Evolutionary conservation across 2,113 vertebrate genomes (phyloP), one percentile per base, ranked within the genome.

Genomic region (Carassius carassius): DNA sequence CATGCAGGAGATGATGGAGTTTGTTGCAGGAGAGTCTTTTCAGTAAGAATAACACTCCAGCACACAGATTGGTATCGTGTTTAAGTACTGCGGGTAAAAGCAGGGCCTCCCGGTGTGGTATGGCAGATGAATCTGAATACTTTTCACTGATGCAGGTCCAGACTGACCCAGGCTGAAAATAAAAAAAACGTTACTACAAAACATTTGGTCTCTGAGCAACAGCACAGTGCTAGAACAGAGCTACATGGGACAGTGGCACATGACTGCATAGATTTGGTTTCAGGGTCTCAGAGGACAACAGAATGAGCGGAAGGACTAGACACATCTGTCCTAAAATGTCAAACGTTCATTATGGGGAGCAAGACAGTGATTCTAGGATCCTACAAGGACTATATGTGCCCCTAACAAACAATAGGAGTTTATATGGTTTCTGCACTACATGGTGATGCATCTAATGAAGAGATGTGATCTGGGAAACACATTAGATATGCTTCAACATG

Each of bases 321-420:
- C 92, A 94, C 94, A 95, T 93, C 94, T 95, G 95, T 94, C 91
- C 87, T 83, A 87, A 89, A 93, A 91, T 88, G 93, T 95, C 93
- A 94, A 91, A 87, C 19, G 74, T 81, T 76, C 73, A 85, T 70
- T 79, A 49, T 91, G 88, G 87, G 90, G 88, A 85, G 81, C 80
- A n/a, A 72, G 85, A 77, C 78, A 65, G 58, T 60, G 58, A 79
- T 41, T 83, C 62, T 47, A 6, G 49, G 25, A 54, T 29, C 37
- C 78, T 25, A 5, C 35, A 47, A 65, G 9, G 78, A 19, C 37
- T 54, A 32, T 25, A 4, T 49, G 54, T 35, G 32, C 54, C 13
- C 13, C 58, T 19, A 2, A 56, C 25, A 56, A 29, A 19, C 3
- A 75, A 7, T 35, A 13, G 3, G 67, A 37, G 17, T 16, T 37